A percentile compares a stretch with the other conserved stretches of the same genome.
phyloP scores from a whole-genome alignment of 2,113 vertebrate species.

The Callorhinus ursinus region DNA sequence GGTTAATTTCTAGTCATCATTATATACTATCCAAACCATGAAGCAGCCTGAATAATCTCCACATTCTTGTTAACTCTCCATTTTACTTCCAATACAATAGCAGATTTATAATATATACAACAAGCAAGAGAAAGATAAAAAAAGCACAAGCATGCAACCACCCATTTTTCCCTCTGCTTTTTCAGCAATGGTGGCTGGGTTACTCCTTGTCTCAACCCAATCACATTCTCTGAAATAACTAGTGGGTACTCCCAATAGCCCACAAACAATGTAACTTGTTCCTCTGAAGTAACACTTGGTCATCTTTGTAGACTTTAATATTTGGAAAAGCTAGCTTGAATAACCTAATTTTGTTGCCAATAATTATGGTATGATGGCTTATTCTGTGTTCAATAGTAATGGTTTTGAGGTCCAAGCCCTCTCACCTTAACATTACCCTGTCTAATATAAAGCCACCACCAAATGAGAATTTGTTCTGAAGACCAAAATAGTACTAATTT shows the following conservation, averaged over 20 bases:
- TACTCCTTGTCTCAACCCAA: neutral
- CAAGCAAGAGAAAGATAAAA: neutral
- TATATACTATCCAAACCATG: slow-evolving; percentile 9
- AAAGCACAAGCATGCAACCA: neutral
- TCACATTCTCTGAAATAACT: neutral
- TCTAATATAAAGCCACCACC: neutral
- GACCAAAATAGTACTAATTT: neutral
- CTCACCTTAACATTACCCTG: neutral
- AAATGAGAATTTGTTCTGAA: slow-evolving; percentile 37
- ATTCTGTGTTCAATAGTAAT: neutral
- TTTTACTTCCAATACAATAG: slow-evolving; percentile 23
- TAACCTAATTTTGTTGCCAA: neutral
- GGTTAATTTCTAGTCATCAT: slow-evolving; percentile 10
- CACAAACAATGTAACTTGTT: neutral
- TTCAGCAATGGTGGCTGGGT: neutral
- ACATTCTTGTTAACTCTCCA: neutral
- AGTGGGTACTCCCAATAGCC: neutral
- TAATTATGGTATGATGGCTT: neutral
- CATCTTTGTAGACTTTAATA: neutral
- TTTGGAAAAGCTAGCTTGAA: neutral
- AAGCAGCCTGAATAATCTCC: neutral
- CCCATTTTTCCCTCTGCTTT: neutral
- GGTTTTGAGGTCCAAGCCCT: neutral
- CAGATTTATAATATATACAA: neutral
- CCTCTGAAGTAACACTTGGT: neutral